Conservation (phyloP, 2,797 vertebrate species). For the Euthynnus affinis region DNA sequence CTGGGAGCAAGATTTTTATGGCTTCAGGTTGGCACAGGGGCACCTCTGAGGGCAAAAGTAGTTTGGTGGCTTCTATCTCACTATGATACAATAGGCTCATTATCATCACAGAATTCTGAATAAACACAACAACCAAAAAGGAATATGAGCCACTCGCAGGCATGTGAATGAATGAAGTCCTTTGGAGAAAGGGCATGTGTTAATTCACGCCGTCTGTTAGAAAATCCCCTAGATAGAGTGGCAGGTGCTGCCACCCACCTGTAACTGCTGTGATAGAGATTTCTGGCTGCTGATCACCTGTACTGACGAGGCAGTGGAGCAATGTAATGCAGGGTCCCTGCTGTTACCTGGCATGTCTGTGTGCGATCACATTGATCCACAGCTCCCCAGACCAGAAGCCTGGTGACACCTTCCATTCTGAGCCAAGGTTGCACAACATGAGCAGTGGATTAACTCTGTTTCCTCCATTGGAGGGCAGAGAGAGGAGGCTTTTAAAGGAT, state of each 20-base stretch:
- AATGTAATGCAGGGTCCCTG: slow-evolving; percentile 25
- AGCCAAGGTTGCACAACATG: slow-evolving; percentile 31
- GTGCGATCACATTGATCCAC: slow-evolving; percentile 56
- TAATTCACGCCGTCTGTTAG: slow-evolving; percentile 49
- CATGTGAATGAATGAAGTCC: slow-evolving; percentile 13
- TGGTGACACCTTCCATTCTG: slow-evolving; percentile 34
- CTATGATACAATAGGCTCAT: slow-evolving; percentile 18
- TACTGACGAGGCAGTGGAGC: slow-evolving; percentile 47
- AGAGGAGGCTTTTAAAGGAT: slow-evolving; percentile 18
- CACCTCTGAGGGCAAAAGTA: slow-evolving; percentile 58
- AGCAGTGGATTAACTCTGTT: slow-evolving; percentile 45
- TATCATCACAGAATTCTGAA: slow-evolving; percentile 15
- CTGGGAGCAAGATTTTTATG: slow-evolving; percentile 74
- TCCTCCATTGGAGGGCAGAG: background rate
- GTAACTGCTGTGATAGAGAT: slow-evolving; percentile 47
- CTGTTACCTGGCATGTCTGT: slow-evolving; percentile 30
- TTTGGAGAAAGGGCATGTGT: slow-evolving; percentile 31
- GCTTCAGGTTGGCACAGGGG: slow-evolving; percentile 65
- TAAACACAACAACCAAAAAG: slow-evolving; percentile 6
- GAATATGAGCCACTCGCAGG: background rate
- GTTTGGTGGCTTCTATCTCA: slow-evolving; percentile 52
- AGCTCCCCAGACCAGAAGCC: slow-evolving; percentile 28
- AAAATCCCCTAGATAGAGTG: slow-evolving; percentile 36
- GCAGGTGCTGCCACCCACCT: slow-evolving; percentile 20
- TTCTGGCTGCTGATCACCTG: slow-evolving; percentile 57